phyloP scores from a whole-genome alignment of 2,113 vertebrate genomes.

The Euleptes europaea region DNA sequence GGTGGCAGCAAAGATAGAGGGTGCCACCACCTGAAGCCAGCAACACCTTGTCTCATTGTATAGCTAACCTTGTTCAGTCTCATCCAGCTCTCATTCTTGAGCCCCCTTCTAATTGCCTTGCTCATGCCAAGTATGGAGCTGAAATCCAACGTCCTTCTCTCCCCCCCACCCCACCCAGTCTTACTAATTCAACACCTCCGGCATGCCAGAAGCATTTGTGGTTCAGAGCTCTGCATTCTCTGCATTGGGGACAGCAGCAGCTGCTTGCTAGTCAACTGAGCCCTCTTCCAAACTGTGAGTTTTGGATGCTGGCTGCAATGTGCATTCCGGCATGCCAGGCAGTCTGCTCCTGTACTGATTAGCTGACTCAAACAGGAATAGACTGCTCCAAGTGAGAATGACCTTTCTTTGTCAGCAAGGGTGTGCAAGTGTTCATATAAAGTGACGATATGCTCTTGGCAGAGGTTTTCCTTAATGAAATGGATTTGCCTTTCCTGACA shows the following conservation, averaged over 20 bases:
- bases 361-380: constrained; percentile 36
- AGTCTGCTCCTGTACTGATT: constrained; percentile 15
- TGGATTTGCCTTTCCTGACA: constrained; percentile 19
- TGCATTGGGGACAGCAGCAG: background rate
- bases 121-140: background rate
- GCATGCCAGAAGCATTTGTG: background rate
- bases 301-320: constrained; percentile 5
- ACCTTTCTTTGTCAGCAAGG: constrained; percentile 29
- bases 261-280: background rate
- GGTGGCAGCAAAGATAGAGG: too few species aligned
- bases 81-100: background rate
- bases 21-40: too few species aligned
- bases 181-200: background rate
- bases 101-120: background rate
- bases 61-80: background rate
- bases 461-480: constrained; percentile 5
- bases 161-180: too few species aligned
- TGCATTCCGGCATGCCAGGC: background rate
- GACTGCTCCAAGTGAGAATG: constrained; percentile 10
- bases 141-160: background rate
- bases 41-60: too few species aligned
- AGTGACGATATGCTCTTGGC: constrained; percentile 13
- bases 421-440: background rate
- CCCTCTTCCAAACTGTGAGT: background rate
- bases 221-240: background rate